A percentile compares a stretch with the other conserved stretches of the same genome.
Evolutionary conservation across 1,140 invertebrate species (phyloP).

Genomic region (Cyclina sinensis): DNA sequence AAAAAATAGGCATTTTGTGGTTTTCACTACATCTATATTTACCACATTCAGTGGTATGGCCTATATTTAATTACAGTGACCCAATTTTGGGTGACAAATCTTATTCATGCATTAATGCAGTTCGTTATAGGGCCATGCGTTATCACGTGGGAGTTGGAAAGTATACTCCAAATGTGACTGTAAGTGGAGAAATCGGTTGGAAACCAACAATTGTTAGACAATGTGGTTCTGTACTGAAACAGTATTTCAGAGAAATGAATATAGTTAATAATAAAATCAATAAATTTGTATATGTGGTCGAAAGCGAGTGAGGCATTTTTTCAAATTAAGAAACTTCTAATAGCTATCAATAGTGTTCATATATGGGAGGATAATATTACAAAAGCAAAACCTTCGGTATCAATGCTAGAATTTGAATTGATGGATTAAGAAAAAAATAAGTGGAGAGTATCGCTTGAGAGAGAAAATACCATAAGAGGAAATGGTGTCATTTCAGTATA

Average conservation of each 20-base stretch:
- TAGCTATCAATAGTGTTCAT: too few species aligned
- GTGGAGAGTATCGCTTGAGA: too few species aligned
- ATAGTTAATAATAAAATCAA: background rate
- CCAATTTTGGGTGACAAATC: conserved; percentile 19
- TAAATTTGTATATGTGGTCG: background rate
- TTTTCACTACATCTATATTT: conserved; percentile 13
- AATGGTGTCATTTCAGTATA: background rate
- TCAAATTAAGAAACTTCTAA: too few species aligned
- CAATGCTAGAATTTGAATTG: too few species aligned
- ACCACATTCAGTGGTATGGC: conserved; percentile 9
- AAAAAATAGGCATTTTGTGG: conserved; percentile 19
- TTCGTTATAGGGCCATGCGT: conserved; percentile 31
- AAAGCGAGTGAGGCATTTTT: too few species aligned
- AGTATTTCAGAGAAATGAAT: background rate
- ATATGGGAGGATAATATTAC: too few species aligned
- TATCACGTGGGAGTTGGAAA: conserved; percentile 56
- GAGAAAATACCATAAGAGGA: too few species aligned
- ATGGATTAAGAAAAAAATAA: background rate
- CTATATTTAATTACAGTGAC: conserved; percentile 33
- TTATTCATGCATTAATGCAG: background rate
- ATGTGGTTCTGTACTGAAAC: background rate
- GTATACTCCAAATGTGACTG: conserved; percentile 17
- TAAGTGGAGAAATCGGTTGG: conserved; percentile 34
- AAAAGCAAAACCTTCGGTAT: background rate
- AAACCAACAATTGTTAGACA: background rate